Evolutionary conservation across 1,140 invertebrate species (phyloP).

Genomic region (Lepidurus couesii): DNA sequence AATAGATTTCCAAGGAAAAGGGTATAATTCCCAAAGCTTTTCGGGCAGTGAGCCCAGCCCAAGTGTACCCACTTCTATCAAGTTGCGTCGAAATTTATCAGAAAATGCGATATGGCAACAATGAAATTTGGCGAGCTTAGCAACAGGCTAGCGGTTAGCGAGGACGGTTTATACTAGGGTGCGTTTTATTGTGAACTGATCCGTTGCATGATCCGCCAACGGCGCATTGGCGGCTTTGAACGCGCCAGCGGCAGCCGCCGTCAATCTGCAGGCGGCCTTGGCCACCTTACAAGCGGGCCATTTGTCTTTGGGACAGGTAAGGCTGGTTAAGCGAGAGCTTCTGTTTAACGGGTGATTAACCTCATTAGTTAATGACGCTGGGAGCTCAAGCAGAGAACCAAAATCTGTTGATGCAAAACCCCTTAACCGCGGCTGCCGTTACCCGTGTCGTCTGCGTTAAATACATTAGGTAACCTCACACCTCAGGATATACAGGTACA

Average conservation of each 20-base stretch:
- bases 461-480: slow-evolving; percentile 48
- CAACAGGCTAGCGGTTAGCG: too few species aligned
- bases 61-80: too few species aligned
- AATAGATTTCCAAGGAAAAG: too few species aligned
- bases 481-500: slow-evolving; percentile 56
- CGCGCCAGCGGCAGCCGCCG: slow-evolving; percentile 37
- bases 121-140: too few species aligned
- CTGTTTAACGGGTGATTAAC: slow-evolving; percentile 31
- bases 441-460: slow-evolving; percentile 42
- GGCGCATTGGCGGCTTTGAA: slow-evolving; percentile 33
- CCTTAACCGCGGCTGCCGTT: slow-evolving; percentile 43
- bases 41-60: too few species aligned
- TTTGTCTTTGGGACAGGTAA: slow-evolving; percentile 51
- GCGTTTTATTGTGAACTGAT: too few species aligned
- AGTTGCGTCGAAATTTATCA: too few species aligned
- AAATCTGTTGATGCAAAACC: slow-evolving; percentile 48
- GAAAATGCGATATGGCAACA: too few species aligned
- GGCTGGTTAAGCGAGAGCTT: not conserved
- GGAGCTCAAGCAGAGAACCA: slow-evolving; percentile 44
- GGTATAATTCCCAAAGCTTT: too few species aligned
- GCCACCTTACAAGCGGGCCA: slow-evolving; percentile 59
- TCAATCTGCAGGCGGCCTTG: slow-evolving; percentile 53
- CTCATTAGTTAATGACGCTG: slow-evolving; percentile 51
- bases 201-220: too few species aligned
- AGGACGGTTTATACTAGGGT: too few species aligned